Base-by-base conservation (phyloP, 2,888 invertebrate species). In the Dastarcus helophoroides region DNA sequence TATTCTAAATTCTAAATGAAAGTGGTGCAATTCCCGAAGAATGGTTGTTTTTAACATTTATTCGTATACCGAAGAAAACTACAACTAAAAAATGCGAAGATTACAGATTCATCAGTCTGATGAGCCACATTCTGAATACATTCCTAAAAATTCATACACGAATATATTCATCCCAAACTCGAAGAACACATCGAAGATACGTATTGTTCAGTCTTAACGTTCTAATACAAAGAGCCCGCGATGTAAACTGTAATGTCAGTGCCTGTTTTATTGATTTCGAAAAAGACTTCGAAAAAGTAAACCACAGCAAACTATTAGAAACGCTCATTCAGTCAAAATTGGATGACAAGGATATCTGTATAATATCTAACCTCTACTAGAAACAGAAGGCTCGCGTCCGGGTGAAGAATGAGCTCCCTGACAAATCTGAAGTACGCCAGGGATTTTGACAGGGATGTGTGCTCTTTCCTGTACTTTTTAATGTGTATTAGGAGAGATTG, bases 251-350 rank as follows among this genome's bases (percentile, higher is more conserved):
- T 12, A 10, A 29, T 21, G 29, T 29, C 12, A 22, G 12, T 22
- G 13, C 17, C 13, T 29, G 29, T 11, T 29, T 29, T 14, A 29
- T 19, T 3, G 29, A 29, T 11, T 29, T 22, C n/a, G n/a, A 21
- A 17, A 16, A 28, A 21, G 11, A 13, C 10, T 27, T 27, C 10
- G 28, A 27, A 5, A 7, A n/a, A 6, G 28, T 27, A 3, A 3
- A 25, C n/a, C 26, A 25, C 13, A 25, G 10, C n/a, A 25, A 25
- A 25, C 26, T 25, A 10, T 4, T 25, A 3, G 12, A 10, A 25
- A 25, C 13, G 15, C 27, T 27, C 11, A 14, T 14, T 9, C 15
- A 16, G 16, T 27, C 27, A 15, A 17, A 17, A 8, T 10, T 27
- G 10, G 27, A 27, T 16, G 27, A 27, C 15, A 27, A 17, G 11